Base-by-base conservation (phyloP, 2,113 vertebrate species). In the Myotis davidii region DNA sequence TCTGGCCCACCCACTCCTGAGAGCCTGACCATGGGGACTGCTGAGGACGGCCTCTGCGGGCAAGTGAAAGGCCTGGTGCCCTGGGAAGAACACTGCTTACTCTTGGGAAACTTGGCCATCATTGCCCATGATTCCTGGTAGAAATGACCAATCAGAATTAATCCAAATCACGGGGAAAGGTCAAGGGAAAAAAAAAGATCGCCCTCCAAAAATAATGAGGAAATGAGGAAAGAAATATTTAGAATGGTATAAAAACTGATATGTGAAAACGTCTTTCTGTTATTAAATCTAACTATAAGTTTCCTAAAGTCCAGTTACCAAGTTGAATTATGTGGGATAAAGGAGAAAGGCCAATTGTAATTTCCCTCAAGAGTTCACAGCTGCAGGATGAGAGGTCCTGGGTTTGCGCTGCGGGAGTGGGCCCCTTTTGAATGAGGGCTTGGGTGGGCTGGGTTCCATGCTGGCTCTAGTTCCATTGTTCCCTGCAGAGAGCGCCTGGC, bases 351-450 rank as follows among this genome's bases (percentile, higher is more conserved):
- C 61, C 81, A 39, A 59, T 9, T 88, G 70, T 50, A 65, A 56
- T 70, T 70, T 92, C 83, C 54, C 96, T 98, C 98, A 98, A 74
- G 98, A 98, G 72, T 69, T 97, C 14, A 94, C 69, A 45, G 88
- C 95, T 88, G 97, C 97, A 25, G 95, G 88, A 18, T 97, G 98
- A 96, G 98, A 98, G 90, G 98, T 98, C 96, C 99, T 98, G 50
- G 99, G 99, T 96, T 97, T 99, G 96, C 99, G 98, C 91, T 99
- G 99, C 12, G 99, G 99, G 72, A 99, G 42, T 98, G 42, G 27
- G 42, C 98, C 99, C 92, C 94, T 97, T 94, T 42, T 96, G 88
- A 95, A 95, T 18, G 97, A 65, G 25, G 94, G 96, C 95, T 90
- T 77, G 96, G 96, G 96, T 21, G 50, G 98, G 97, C 54, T 95